Percentiles rank a stretch among this genome's conserved stretches.
phyloP scores from a whole-genome alignment of 2,888 invertebrate genomes.

The Poecilus cupreus region DNA sequence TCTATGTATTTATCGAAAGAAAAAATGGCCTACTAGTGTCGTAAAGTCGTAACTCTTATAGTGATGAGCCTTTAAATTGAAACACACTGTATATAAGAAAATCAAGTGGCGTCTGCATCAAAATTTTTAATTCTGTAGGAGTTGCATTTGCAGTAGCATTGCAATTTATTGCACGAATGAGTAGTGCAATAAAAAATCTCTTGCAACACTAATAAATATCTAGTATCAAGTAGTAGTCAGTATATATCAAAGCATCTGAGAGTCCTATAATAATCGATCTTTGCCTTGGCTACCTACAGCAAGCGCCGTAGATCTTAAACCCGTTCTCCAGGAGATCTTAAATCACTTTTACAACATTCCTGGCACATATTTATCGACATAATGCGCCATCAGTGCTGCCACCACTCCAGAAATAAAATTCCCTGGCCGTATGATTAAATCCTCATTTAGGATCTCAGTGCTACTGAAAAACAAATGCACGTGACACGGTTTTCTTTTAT shows the following conservation, averaged over 20 bases:
- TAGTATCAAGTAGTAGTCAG: background rate
- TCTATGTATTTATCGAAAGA: too few relatives aligned
- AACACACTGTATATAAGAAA: too few relatives aligned
- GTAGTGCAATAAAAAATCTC: background rate
- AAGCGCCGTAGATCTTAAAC: background rate
- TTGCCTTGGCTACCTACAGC: background rate
- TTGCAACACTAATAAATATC: background rate
- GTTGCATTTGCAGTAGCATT: too few relatives aligned
- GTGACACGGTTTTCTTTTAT: slow-evolving; percentile 43
- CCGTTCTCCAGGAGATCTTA: slow-evolving; percentile 11
- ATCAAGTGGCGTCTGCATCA: too few relatives aligned
- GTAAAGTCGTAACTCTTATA: too few relatives aligned
- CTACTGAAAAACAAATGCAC: slow-evolving; percentile 52
- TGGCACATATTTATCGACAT: slow-evolving; percentile 39
- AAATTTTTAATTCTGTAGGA: too few relatives aligned
- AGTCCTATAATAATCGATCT: slow-evolving; percentile 13
- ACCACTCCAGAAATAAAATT: slow-evolving; percentile 10
- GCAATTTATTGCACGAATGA: too few relatives aligned
- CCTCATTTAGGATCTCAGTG: slow-evolving; percentile 30
- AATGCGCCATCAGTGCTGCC: slow-evolving; percentile 33
- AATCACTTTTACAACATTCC: slow-evolving; percentile 43
- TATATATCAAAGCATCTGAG: slow-evolving; percentile 2
- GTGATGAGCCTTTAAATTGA: too few relatives aligned
- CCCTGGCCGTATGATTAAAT: slow-evolving; percentile 32
- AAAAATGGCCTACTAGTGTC: too few relatives aligned